Base-by-base conservation (phyloP, 2,888 invertebrate genomes). In the Pollenia angustigena region DNA sequence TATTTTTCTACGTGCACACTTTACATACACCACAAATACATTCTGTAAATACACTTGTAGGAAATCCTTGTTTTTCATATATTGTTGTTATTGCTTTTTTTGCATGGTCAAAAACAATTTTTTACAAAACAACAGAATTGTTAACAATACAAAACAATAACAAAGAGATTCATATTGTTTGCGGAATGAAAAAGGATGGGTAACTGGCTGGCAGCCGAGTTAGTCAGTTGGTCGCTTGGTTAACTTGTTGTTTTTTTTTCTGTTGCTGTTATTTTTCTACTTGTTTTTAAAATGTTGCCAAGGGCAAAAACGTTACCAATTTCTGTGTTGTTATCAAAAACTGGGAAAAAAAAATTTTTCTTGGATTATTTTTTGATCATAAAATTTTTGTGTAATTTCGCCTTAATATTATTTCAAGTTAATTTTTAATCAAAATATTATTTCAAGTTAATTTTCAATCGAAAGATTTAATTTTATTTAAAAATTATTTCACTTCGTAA, bases 81-180 rank as follows among this genome's bases (percentile, higher is more conserved):
- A n/a, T 52, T 68, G 48, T 42, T 68, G 23, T 12, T 58, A 40
- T 69, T 74, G 72, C 58, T 84, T 72, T 78, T 11, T 84, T 84
- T 58, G 58, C 66, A 72, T 84, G 79, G 83, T 72, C 60, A 79
- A 72, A 84, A 84, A 74, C 68, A 74, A 79, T 79, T 84, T 84
- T 72, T 11, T 42, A 72, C 83, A 72, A 79, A 84, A 79, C 58
- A 72, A 50, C 12, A 69, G 11, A 14, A 60, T 60, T 50, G 42
- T 79, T 50, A 69, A 79, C 69, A 69, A 58, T 50, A 60, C 58
- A 23, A 69, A 69, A 66, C 42, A 54, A 64, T 23, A 80, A 62
- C 56, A 81, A 76, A 66, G 54, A 78, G 71, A 76, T 69, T 69
- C 62, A 76, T 76, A 42, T 68, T 68, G 18, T 68, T 50, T 32